Percentiles rank a stretch among this genome's conserved stretches.
phyloP scores from a whole-genome alignment of 2,888 invertebrate genomes.

The Colletes collaris region DNA sequence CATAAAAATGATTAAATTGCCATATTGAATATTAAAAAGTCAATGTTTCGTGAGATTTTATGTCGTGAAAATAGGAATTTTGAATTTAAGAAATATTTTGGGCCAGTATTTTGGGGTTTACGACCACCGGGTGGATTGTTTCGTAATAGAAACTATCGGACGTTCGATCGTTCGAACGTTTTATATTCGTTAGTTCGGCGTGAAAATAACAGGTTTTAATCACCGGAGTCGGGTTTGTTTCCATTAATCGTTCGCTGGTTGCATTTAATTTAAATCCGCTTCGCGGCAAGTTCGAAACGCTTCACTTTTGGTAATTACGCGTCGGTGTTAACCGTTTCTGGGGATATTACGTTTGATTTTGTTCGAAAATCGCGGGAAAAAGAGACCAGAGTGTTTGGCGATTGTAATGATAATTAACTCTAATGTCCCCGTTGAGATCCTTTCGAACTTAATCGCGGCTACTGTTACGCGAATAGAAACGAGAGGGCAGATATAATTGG shows the following conservation, averaged over 20 bases:
- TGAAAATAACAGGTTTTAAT: constrained; percentile 38
- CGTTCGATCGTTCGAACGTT: constrained; percentile 2
- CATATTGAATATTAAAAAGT: no score
- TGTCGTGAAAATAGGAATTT: no score
- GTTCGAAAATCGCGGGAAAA: background rate
- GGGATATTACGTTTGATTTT: constrained; percentile 29
- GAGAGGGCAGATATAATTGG: no score
- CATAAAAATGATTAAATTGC: no score
- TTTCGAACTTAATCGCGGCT: background rate
- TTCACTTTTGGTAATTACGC: constrained; percentile 35
- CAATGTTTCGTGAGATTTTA: no score
- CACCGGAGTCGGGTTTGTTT: constrained; percentile 16
- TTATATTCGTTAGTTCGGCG: constrained; percentile 33
- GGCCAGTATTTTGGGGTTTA: no score
- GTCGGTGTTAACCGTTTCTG: constrained; percentile 28
- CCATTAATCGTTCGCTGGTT: constrained; percentile 37
- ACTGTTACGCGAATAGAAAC: background rate
- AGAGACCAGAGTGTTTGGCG: background rate
- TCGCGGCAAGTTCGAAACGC: constrained; percentile 4
- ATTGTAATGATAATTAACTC: constrained; percentile 14
- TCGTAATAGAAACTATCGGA: background rate
- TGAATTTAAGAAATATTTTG: no score
- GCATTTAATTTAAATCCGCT: constrained; percentile 39
- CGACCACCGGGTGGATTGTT: no score
- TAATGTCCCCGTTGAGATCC: constrained; percentile 9